These are phyloP conservation scores for Cepaea hortensis DNA, from an alignment of 2,888 invertebrate genomes.

Conservation along the genomic window DNA sequence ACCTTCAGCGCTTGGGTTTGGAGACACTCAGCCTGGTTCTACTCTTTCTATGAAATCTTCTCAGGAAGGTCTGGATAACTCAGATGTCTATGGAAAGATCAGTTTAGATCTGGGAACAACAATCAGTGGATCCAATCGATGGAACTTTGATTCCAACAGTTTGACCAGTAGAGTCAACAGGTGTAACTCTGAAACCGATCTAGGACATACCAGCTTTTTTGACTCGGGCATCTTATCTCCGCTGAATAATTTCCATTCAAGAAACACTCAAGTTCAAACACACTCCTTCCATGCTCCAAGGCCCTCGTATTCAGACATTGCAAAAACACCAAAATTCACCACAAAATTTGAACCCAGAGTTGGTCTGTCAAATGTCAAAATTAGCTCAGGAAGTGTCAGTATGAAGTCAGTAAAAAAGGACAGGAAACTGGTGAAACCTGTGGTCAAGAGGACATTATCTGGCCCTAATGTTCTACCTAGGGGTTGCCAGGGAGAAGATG, in stretches of 20 bases:
- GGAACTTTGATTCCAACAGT: not conserved
- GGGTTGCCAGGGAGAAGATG: conserved; percentile 28
- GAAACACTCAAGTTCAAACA: not conserved
- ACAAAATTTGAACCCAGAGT: conserved; percentile 25
- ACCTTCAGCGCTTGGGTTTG: too few species aligned
- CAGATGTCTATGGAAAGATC: conserved; percentile 31
- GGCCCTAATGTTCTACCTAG: conserved; percentile 39
- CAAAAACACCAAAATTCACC: conserved; percentile 63
- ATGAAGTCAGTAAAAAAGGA: conserved; percentile 33
- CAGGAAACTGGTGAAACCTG: conserved; percentile 32
- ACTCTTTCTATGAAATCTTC: too few species aligned
- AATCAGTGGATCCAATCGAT: not conserved
- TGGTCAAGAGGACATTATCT: conserved; percentile 41
- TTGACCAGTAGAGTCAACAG: conserved; percentile 54
- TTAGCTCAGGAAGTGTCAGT: conserved; percentile 3
- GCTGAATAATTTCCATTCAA: not conserved
- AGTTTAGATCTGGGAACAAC: conserved; percentile 27
- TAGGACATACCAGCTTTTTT: conserved; percentile 58
- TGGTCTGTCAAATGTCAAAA: conserved; percentile 2
- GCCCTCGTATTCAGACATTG: conserved; percentile 71
- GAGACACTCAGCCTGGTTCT: too few species aligned
- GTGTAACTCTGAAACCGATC: conserved; percentile 59
- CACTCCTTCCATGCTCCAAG: conserved; percentile 50
- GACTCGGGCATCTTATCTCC: conserved; percentile 22
- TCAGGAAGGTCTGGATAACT: too few species aligned